Evolutionary conservation across 2,113 vertebrate species (phyloP).

Genomic region (Chrysemys picta): DNA sequence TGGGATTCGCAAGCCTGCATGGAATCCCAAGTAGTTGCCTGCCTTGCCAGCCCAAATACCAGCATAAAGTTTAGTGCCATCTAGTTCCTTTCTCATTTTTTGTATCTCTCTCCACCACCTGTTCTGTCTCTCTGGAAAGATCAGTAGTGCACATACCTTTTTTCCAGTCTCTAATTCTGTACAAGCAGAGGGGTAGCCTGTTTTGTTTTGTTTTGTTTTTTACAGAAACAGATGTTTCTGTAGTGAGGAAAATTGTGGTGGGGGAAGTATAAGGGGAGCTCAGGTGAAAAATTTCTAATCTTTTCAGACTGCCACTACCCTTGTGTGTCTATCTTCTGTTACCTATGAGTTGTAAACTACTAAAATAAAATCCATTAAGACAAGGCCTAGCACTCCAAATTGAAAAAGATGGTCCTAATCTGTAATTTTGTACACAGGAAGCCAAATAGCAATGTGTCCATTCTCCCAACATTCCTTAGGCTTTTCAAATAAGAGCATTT

Average conservation of each 20-base stretch:
- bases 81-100: neutral
- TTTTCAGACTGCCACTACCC: slow-evolving; percentile 33
- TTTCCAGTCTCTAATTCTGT: slow-evolving; percentile 16
- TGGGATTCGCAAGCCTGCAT: neutral
- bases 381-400: slow-evolving; percentile 38
- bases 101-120: neutral
- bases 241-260: slow-evolving; percentile 47
- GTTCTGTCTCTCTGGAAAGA: neutral
- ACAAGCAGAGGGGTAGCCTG: slow-evolving; percentile 16
- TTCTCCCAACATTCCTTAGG: slow-evolving; percentile 29
- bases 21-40: slow-evolving; percentile 17
- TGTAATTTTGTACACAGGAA: slow-evolving; percentile 31
- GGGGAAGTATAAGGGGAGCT: slow-evolving; percentile 38
- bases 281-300: slow-evolving; percentile 25
- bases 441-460: neutral
- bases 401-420: slow-evolving; percentile 42
- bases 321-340: slow-evolving; percentile 57
- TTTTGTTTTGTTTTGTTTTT: slow-evolving; percentile 18
- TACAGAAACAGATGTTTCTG: slow-evolving; percentile 29
- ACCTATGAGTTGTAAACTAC: slow-evolving; percentile 55
- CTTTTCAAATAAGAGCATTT: slow-evolving; percentile 53
- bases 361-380: slow-evolving; percentile 70
- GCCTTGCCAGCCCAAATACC: slow-evolving; percentile 18
- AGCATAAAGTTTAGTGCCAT: neutral
- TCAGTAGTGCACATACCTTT: neutral